Base-by-base conservation (phyloP, 2,888 invertebrate species). In the Tenodera sinensis region DNA sequence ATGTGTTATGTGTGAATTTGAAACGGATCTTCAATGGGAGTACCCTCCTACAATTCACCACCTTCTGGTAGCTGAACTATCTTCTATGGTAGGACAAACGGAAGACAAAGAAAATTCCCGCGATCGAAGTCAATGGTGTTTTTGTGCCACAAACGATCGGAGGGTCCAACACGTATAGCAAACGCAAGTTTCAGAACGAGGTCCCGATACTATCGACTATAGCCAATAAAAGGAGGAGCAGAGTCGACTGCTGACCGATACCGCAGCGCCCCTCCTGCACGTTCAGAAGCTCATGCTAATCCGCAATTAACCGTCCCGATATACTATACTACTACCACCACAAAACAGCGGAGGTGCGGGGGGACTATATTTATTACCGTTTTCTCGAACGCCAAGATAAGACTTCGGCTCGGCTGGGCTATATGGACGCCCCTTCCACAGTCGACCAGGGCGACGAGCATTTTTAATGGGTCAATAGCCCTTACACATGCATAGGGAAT, bases 391-490 rank as follows among this genome's bases (percentile, higher is more conserved):
- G 81, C 86, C 86, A 84, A 88, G 88, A 88, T 88, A 88, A 88
- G 88, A 54, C 25, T 83, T 54, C 20, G 30, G 34, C 82, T 71
- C 54, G 54, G 20, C 54, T 71, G 54, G 54, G 25, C 54, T 71
- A 71, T 71, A 71, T 20, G 54, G 54, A 71, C 54, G 54, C 54
- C 54, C 54, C 54, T 71, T 71, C 54, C 54, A 71, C 54, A 71
- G 54, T 25, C 54, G 54, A 71, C 54, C 54, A 71, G 84, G 88
- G 47, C 84, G 42, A 85, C 85, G 89, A 81, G 85, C 85, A 89
- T 82, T 88, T 85, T 85, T 85, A 89, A 89, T 89, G 83, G 89
- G 89, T 89, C 85, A 89, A 89, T 85, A 89, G 85, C 89, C 89
- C 34, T 81, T 89, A 82, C 82, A 89, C 89, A 89, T 89, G 89